phyloP scores from a whole-genome alignment of 2,113 vertebrate species.

The Falcunculus frontatus region DNA sequence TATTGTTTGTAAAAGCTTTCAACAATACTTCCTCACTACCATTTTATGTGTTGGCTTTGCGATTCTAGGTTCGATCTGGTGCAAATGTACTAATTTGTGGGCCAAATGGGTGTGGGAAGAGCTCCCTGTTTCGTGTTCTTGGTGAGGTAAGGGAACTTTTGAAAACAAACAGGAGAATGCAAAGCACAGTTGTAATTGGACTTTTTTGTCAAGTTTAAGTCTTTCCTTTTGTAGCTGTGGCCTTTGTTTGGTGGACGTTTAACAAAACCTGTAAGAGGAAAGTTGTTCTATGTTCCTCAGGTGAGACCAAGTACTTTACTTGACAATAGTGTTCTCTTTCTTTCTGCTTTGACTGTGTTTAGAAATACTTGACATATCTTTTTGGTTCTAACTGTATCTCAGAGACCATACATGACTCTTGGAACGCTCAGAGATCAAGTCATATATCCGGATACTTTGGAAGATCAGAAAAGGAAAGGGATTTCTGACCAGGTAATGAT shows the following conservation, averaged over 20 bases:
- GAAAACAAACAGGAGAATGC: neutral
- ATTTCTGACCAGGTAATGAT: conserved; percentile 87
- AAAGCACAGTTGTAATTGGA: neutral
- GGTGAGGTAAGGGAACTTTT: conserved; percentile 83
- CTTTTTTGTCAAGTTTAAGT: neutral
- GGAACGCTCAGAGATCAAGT: conserved; percentile 95
- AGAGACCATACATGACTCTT: conserved; percentile 98
- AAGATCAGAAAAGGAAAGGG: conserved; percentile 88
- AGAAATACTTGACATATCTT: neutral
- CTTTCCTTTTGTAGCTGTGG: conserved; percentile 81
- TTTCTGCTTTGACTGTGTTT: neutral
- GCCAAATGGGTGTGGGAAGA: conserved; percentile 97
- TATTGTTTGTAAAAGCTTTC: neutral
- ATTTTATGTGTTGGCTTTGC: neutral
- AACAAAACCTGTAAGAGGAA: conserved; percentile 95
- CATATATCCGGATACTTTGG: conserved; percentile 92
- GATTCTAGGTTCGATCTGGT: conserved; percentile 86
- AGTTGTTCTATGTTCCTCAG: conserved; percentile 98
- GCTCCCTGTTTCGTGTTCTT: conserved; percentile 93
- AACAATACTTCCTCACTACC: neutral
- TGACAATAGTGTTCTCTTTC: neutral
- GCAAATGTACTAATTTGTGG: conserved; percentile 97
- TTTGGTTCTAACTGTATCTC: neutral
- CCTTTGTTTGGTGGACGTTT: conserved; percentile 92
- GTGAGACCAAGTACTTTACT: conserved; percentile 62